phyloP scores from a whole-genome alignment of 2,888 invertebrate genomes.

The Pyrrhosoma nymphula region DNA sequence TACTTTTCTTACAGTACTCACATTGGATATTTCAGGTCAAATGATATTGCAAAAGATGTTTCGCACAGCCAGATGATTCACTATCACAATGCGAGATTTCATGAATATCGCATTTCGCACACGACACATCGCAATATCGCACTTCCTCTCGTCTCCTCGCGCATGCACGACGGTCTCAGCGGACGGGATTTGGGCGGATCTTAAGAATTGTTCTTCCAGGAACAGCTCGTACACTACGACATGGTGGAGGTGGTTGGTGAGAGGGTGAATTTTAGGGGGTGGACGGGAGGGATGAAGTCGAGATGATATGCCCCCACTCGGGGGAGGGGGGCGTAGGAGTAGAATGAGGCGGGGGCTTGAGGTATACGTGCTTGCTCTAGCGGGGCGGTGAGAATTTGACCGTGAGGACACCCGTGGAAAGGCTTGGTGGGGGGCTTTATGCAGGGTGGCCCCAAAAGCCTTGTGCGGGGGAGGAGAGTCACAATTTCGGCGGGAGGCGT shows the following conservation, averaged over 20 bases:
- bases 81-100: too few species aligned
- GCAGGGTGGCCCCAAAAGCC: too few species aligned
- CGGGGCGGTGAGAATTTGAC: neutral
- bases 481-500: neutral
- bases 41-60: too few species aligned
- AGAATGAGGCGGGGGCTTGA: too few species aligned
- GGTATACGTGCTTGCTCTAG: neutral
- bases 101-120: too few species aligned
- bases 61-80: too few species aligned
- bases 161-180: neutral
- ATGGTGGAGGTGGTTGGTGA: neutral
- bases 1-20: too few species aligned
- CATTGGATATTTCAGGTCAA: too few species aligned
- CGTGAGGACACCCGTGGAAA: neutral
- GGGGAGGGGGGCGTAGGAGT: neutral
- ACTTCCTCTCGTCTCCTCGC: neutral
- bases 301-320: neutral
- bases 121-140: too few species aligned
- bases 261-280: neutral
- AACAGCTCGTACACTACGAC: neutral
- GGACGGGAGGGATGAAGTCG: neutral
- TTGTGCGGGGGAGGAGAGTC: neutral
- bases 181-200: neutral
- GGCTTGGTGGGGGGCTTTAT: neutral
- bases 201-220: constrained; percentile 4